Evolutionary conservation across 2,888 invertebrate genomes (phyloP), one percentile per base, ranked within the genome.

Genomic region (Trachelus troglodyta): DNA sequence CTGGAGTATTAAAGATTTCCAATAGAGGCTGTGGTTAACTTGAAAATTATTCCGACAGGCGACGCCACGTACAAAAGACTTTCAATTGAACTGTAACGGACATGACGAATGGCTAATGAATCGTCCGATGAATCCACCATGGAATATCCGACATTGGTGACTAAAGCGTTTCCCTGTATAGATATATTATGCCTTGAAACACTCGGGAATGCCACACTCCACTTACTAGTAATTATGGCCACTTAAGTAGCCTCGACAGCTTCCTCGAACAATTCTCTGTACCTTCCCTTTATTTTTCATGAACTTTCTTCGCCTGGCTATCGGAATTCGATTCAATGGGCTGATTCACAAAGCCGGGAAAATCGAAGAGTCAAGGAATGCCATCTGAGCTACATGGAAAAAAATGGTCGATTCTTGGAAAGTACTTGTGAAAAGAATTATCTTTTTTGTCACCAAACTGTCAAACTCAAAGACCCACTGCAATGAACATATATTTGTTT

Each of bases 141-240:
- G 56, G 6, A 23, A 9, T 56, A 56, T 56, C 9, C 23, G 56
- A 56, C 23, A 56, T 23, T 56, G 56, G 56, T 23, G 56, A 56
- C 56, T 56, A 56, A 56, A 56, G 2, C 56, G 56, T 56, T 56
- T 56, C 56, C 56, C 23, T 56, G 56, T 56, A 56, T 9, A 56
- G 56, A 56, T 56, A 56, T 56, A 23, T 56, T 23, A 56, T 56
- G 56, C 23, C 56, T 56, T 56, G 56, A 56, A 56, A 56, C 56
- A 56, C 56, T 56, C 77, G 34, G 75, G 69, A 56, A 37, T 37
- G 69, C 77, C 77, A 69, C 79, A 74, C 77, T 79, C 79, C 76
- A 76, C 77, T 80, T 74, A 30, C 76, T 75, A 77, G 76, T 76
- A 80, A 80, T 79, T 79, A 80, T 77, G 75, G 79, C 69, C 77